These are phyloP conservation scores for Mesorhabditis spiculigera DNA, from an alignment of 2,888 invertebrate species.

Conservation along the genomic window DNA sequence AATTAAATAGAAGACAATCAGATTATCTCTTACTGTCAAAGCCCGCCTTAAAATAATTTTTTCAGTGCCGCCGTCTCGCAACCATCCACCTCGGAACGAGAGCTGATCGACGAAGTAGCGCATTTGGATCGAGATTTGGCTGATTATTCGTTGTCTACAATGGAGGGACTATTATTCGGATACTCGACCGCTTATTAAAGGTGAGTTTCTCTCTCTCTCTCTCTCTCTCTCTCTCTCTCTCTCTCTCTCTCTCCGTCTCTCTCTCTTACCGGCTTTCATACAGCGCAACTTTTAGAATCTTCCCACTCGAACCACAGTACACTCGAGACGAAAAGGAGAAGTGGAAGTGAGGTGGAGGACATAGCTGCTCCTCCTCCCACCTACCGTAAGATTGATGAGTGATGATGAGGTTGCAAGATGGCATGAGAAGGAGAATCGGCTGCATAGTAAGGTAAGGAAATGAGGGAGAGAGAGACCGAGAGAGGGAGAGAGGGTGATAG, in stretches of 20 bases:
- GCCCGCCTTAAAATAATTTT: background rate
- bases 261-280: no score
- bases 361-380: constrained; percentile 2
- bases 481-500: no score
- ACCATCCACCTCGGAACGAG: constrained; percentile 13
- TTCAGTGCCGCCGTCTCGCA: constrained; percentile 7
- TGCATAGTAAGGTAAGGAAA: background rate
- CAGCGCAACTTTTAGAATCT: background rate
- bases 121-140: constrained; percentile 36
- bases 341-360: background rate
- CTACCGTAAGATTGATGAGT: constrained; percentile 18
- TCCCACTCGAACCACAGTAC: background rate
- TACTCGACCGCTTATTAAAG: constrained; percentile 25
- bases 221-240: no score
- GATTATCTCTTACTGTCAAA: background rate
- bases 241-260: no score
- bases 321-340: background rate
- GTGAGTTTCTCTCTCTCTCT: background rate
- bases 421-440: background rate
- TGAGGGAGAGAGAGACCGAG: no score
- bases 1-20: background rate
- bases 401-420: background rate
- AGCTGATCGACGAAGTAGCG: constrained; percentile 25
- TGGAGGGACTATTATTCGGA: constrained; percentile 33
- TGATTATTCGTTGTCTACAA: constrained; percentile 32